phyloP scores from a whole-genome alignment of 1,140 invertebrate species.

The Temnothorax curvispinosus region DNA sequence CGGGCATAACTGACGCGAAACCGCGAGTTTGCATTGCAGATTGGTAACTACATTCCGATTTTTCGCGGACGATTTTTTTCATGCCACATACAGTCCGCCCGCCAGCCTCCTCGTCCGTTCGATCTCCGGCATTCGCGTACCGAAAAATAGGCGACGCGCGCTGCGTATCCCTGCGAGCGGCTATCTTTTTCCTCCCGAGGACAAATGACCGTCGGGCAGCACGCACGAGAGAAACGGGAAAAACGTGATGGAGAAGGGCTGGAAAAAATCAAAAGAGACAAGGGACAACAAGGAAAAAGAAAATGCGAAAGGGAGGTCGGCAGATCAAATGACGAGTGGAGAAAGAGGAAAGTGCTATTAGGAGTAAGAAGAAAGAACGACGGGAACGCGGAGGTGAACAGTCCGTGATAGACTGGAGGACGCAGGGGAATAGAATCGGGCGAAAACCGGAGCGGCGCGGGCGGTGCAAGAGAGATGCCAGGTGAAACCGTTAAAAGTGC shows the following conservation, averaged over 20 bases:
- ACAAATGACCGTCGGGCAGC: conserved; percentile 21
- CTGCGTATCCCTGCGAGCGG: background rate
- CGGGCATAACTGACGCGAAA: conserved; percentile 69
- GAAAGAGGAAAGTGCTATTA: conserved; percentile 34
- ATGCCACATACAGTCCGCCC: conserved; percentile 31
- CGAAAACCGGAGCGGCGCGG: background rate
- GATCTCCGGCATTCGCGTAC: conserved; percentile 3
- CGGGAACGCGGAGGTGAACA: background rate
- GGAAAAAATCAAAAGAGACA: conserved; percentile 36
- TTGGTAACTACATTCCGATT: conserved; percentile 76
- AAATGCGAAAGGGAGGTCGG: background rate
- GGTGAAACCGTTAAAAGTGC: conserved; percentile 70
- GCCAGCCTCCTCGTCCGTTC: background rate
- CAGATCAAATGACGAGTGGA: conserved; percentile 34
- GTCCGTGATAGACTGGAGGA: conserved; percentile 23
- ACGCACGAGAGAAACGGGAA: conserved; percentile 30
- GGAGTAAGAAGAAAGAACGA: conserved; percentile 14
- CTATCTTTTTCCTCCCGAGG: conserved; percentile 1
- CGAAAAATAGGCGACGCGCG: conserved; percentile 51
- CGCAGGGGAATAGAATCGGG: background rate
- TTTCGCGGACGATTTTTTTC: conserved; percentile 73
- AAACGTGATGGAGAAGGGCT: background rate
- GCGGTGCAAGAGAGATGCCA: background rate
- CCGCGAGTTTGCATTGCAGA: conserved; percentile 76
- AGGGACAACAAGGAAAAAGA: background rate